phyloP scores from a whole-genome alignment of 2,888 invertebrate species.

The Mythimna albipuncta region DNA sequence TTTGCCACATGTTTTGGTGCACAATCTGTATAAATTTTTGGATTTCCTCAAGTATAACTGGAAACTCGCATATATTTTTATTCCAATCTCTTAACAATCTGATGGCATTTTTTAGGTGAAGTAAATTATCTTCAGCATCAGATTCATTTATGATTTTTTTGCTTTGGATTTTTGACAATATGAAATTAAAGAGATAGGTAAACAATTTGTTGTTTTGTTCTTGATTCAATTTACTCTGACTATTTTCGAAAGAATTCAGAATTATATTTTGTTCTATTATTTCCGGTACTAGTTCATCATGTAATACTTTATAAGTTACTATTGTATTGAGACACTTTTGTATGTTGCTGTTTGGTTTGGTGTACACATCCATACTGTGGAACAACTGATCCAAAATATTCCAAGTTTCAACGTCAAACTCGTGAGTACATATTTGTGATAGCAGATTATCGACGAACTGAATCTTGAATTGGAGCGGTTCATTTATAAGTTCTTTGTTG shows the following conservation, averaged over 20 bases:
- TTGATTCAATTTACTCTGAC: conserved; percentile 67
- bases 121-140: conserved; percentile 41
- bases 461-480: conserved; percentile 77
- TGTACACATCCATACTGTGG: conserved; percentile 81
- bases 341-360: conserved; percentile 74
- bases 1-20: conserved; percentile 68
- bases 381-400: conserved; percentile 77
- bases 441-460: conserved; percentile 76
- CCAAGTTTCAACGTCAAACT: conserved; percentile 75
- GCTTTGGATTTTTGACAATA: no score
- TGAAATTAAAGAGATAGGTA: conserved; percentile 74
- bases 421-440: conserved; percentile 66
- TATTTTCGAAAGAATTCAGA: conserved; percentile 66
- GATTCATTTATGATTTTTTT: conserved; percentile 44
- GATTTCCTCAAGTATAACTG: conserved; percentile 69
- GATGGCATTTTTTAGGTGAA: conserved; percentile 64
- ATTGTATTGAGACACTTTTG: conserved; percentile 76
- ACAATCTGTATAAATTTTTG: conserved; percentile 67
- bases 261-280: conserved; percentile 60
- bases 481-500: no score
- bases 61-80: conserved; percentile 70
- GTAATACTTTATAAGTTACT: conserved; percentile 65
- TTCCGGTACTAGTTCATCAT: conserved; percentile 70
- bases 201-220: conserved; percentile 74
- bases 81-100: conserved; percentile 75